Base-by-base conservation (phyloP, 2,797 vertebrate genomes). In the Echeneis naucrates region DNA sequence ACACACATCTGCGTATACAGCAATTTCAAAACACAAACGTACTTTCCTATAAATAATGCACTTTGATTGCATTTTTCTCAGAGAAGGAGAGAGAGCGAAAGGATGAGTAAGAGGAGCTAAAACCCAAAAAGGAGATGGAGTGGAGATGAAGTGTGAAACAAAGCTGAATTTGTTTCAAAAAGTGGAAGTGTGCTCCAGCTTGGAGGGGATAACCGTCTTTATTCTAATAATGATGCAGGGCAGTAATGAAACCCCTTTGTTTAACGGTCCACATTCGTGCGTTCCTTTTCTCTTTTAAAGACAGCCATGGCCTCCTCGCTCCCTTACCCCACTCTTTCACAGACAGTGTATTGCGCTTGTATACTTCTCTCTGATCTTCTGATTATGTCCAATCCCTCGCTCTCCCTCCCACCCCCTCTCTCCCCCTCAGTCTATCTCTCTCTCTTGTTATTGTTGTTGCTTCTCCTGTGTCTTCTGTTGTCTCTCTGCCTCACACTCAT, bases 21-120 rank as follows among this genome's bases (percentile, higher is more conserved):
- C 64, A 57, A 65, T 71, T 81, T 82, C 16, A 68, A 74, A 84
- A 73, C 74, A 58, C 68, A 75, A 62, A 44, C 47, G 27, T 65
- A 65, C 68, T 74, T 83, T 71, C 40, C 40, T 37, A 84, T 93
- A 87, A 93, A 92, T 91, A 89, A 92, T 93, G 81, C 85, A 92
- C 85, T 78, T 59, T 68, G 68, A 67, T 75, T 60, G 21, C 58
- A 79, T 84, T 85, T 73, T 85, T 78, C 65, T 75, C 57, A 23
- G 51, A 86, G 68, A 74, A 51, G 55, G 53, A 47, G 38, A 32
- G 65, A 30, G 61, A 42, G 51, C 1, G 51, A 60, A 50, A n/a
- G 53, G 59, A 69, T 38, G 65, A 57, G 54, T 40, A 59, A 70
- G 65, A 47, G 52, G 42, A 67, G 30, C 3, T 48, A 60, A 68